Evolutionary conservation across 2,113 vertebrate genomes (phyloP).

Genomic region (Ramphastos sulfuratus): DNA sequence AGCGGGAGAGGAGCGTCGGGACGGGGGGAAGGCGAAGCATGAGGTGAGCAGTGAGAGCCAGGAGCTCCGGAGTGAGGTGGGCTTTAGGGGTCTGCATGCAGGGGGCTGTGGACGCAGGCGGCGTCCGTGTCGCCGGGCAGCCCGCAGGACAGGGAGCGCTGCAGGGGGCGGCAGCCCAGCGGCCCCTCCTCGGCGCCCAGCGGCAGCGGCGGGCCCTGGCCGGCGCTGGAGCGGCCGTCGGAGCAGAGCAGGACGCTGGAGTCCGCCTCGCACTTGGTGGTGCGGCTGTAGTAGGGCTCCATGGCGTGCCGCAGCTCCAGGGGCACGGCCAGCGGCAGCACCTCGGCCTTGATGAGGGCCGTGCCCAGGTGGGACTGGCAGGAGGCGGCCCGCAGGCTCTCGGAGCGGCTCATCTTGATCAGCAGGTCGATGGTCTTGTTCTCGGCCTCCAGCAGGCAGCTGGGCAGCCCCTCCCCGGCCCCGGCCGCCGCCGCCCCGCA

Average conservation of each 20-base stretch:
- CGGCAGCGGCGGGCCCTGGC: conserved; percentile 16
- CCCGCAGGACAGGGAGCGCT: conserved; percentile 52
- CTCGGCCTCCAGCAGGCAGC: conserved; percentile 71
- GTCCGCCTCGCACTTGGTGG: conserved; percentile 96
- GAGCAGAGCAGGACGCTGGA: conserved; percentile 90
- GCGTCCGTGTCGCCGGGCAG: conserved; percentile 27
- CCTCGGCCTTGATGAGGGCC: conserved; percentile 75
- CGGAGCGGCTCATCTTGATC: conserved; percentile 79
- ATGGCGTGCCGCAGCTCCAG: conserved; percentile 64
- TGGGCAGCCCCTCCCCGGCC: background rate
- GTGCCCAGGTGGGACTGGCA: background rate
- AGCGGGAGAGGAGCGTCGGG: background rate
- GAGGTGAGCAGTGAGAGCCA: conserved; percentile 16
- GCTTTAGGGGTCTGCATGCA: conserved; percentile 54
- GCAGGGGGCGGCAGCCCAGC: conserved; percentile 49
- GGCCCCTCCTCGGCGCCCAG: conserved; percentile 1
- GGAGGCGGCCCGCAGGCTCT: background rate
- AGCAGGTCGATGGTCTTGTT: conserved; percentile 85
- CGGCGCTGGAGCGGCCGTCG: conserved; percentile 69
- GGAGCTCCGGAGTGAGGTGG: background rate
- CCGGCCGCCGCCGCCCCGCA: background rate
- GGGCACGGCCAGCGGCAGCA: conserved; percentile 67
- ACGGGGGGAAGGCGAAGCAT: conserved; percentile 30
- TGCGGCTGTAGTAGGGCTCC: conserved; percentile 79
- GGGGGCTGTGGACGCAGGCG: conserved; percentile 49